Evolutionary conservation across 2,797 vertebrate species (phyloP), one percentile per base, ranked within the genome.

Genomic region (Ambastaia sidthimunki): DNA sequence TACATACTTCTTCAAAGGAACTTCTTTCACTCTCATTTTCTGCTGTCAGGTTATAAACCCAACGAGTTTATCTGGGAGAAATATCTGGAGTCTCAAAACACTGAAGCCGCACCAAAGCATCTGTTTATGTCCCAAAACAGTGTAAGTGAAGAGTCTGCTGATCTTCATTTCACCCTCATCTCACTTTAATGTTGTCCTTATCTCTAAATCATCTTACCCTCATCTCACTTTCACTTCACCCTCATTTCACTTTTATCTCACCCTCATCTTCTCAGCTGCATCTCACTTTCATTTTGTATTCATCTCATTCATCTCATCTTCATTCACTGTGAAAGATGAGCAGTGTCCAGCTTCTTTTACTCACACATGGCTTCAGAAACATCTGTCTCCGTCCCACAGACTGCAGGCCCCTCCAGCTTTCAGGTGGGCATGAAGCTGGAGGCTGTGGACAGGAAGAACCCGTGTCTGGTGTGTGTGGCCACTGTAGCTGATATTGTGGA

Each of bases 391-490:
- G n/a, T n/a, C n/a, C n/a, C n/a, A n/a, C n/a, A n/a, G n/a, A n/a
- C n/a, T n/a, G n/a, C n/a, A n/a, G n/a, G 85, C 3, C 76, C 84
- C 19, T 88, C 87, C 67, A 88, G 76, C 6, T 94, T 98, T 84
- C 88, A 89, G 44, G 84, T 94, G 82, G 95, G 96, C 18, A 95
- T 96, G 96, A 97, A 96, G 55, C 73, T 97, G 74, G 96, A 97
- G 88, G 96, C 96, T 0, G 91, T 97, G 0, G 95, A 96, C 91
- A 95, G 90, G 78, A 98, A 96, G 92, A 96, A 97, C 71, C 96
- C 95, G 0, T 93, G 93, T 0, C 89, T 96, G 31, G 92, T 97
- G 54, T 95, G 94, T 7, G 96, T 98, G 0, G 97, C 95, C 0
- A 93, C 95, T 0, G 69, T 97, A 18, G 87, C 86, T 0, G 95